These are phyloP conservation scores for Picus viridis DNA, from an alignment of 2,797 vertebrate genomes.

Conservation along the genomic window DNA sequence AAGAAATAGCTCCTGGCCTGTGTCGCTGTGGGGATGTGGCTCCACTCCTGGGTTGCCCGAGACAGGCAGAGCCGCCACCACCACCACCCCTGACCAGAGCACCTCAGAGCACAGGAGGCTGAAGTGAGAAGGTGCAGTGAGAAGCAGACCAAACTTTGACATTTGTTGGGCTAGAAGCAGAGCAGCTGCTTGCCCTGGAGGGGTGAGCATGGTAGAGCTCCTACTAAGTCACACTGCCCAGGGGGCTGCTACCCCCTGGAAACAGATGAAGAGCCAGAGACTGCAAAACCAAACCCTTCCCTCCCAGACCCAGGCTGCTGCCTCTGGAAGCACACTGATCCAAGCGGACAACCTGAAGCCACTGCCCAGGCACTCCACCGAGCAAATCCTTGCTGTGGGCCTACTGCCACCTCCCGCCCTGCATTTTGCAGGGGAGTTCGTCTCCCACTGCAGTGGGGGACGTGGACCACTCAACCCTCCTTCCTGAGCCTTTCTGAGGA, in stretches of 20 bases:
- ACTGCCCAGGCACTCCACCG: background rate
- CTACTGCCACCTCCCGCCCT: background rate
- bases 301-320: background rate
- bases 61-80: background rate
- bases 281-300: background rate
- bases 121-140: background rate
- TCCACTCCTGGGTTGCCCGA: background rate
- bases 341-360: background rate
- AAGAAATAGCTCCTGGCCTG: background rate
- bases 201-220: background rate
- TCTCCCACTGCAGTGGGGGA: background rate
- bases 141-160: background rate
- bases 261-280: background rate
- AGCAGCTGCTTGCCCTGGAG: background rate
- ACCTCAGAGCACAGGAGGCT: background rate
- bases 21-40: background rate
- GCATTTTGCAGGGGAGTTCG: constrained; percentile 2
- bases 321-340: background rate
- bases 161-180: background rate
- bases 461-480: background rate
- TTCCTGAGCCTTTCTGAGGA: background rate
- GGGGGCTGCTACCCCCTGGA: background rate
- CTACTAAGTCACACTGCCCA: background rate
- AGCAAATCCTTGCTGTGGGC: background rate
- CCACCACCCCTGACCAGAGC: rapidly evolving